These are phyloP conservation scores for Temnothorax ravouxi DNA, from an alignment of 2,888 invertebrate species.

Conservation along the genomic window DNA sequence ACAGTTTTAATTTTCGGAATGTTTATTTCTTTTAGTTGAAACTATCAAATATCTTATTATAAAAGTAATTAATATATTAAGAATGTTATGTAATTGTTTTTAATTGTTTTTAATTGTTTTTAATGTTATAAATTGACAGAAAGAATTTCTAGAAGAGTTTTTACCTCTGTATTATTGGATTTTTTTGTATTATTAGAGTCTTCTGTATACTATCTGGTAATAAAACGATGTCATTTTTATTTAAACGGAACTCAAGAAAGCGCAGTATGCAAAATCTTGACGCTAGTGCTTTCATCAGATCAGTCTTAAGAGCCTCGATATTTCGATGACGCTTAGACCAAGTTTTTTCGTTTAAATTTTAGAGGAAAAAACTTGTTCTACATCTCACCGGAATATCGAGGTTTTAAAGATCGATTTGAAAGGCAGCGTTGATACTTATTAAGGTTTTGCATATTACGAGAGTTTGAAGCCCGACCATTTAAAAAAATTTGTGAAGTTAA, in stretches of 20 bases:
- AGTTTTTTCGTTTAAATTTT: no score
- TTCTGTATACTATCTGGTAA: not conserved
- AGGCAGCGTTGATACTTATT: no score
- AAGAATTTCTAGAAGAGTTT: slow-evolving; percentile 58
- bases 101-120: not conserved
- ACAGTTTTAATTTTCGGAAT: not conserved
- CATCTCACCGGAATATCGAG: no score
- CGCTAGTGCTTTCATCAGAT: no score
- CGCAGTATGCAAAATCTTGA: not conserved
- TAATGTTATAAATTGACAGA: not conserved
- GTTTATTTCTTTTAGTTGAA: not conserved
- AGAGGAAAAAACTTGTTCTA: no score
- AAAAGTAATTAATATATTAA: slow-evolving; percentile 6
- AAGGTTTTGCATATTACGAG: no score
- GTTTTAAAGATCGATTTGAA: no score
- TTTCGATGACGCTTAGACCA: no score
- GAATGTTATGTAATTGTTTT: not conserved
- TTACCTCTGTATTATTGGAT: slow-evolving; percentile 21
- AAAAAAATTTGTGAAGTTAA: no score
- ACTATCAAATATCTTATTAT: not conserved
- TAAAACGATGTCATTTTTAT: not conserved
- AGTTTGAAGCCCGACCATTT: no score
- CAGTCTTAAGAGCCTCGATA: no score
- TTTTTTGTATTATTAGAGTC: not conserved
- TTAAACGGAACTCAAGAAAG: not conserved